These are phyloP conservation scores for Tachycineta bicolor DNA, from an alignment of 2,113 vertebrate genomes.

Conservation along the genomic window DNA sequence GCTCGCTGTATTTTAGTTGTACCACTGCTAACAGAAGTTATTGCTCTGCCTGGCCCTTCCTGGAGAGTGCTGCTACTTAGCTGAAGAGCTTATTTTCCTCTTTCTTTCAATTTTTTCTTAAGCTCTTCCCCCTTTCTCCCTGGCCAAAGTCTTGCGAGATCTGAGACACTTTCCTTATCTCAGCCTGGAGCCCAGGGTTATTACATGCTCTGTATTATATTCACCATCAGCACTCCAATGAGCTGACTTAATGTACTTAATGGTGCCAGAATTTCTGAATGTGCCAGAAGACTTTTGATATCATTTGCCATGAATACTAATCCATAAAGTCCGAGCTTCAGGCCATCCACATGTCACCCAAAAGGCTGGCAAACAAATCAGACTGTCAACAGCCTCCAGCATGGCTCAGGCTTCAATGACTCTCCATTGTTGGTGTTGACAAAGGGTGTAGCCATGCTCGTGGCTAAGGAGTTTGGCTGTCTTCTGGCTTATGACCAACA, in stretches of 20 bases:
- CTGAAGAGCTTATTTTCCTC: neutral
- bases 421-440: neutral
- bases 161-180: neutral
- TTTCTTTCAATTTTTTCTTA: neutral
- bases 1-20: neutral
- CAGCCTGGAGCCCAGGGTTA: neutral
- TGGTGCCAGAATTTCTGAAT: neutral
- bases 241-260: neutral
- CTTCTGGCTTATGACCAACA: neutral
- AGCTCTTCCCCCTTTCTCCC: neutral
- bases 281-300: conserved; percentile 1
- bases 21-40: neutral
- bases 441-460: conserved; percentile 2
- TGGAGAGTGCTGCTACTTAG: neutral
- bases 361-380: neutral
- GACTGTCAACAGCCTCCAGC: conserved; percentile 18
- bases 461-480: neutral
- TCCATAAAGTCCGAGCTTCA: neutral
- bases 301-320: neutral
- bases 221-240: neutral
- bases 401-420: neutral
- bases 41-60: neutral
- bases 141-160: neutral
- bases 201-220: fast-evolving
- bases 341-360: neutral